Evolutionary conservation across 2,797 vertebrate genomes (phyloP).

Genomic region (Numenius phaeopus): DNA sequence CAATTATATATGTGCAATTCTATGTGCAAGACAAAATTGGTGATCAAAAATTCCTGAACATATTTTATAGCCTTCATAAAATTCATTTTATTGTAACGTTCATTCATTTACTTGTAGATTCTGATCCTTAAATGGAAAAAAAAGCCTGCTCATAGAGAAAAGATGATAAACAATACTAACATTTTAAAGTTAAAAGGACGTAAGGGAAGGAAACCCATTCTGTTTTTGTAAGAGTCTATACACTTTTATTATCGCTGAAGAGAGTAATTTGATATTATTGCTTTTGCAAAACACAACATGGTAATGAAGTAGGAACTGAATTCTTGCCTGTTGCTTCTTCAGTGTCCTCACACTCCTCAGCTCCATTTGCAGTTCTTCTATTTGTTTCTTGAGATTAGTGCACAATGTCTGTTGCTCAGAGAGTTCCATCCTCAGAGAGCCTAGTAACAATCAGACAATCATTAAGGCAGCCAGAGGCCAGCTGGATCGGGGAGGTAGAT

Average conservation of each 20-base stretch:
- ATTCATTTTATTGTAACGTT: background rate
- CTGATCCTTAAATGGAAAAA: background rate
- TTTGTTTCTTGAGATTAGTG: conserved; percentile 89
- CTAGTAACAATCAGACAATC: conserved; percentile 65
- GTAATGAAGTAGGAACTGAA: background rate
- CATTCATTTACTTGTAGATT: background rate
- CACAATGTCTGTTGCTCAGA: conserved; percentile 88
- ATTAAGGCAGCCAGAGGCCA: background rate
- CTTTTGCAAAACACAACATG: background rate
- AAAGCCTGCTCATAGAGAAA: background rate
- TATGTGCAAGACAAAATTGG: background rate
- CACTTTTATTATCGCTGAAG: background rate
- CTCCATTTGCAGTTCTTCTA: conserved; percentile 87
- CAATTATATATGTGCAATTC: background rate
- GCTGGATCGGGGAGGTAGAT: background rate
- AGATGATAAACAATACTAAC: background rate
- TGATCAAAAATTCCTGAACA: background rate
- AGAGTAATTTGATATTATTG: background rate
- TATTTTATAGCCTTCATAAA: background rate
- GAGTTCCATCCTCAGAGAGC: conserved; percentile 89
- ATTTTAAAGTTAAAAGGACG: background rate
- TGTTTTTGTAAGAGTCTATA: background rate
- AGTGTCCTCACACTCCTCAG: conserved; percentile 84
- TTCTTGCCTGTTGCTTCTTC: conserved; percentile 80
- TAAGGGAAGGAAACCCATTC: background rate